phyloP scores from a whole-genome alignment of 1,140 invertebrate species.

The Wasmannia auropunctata region DNA sequence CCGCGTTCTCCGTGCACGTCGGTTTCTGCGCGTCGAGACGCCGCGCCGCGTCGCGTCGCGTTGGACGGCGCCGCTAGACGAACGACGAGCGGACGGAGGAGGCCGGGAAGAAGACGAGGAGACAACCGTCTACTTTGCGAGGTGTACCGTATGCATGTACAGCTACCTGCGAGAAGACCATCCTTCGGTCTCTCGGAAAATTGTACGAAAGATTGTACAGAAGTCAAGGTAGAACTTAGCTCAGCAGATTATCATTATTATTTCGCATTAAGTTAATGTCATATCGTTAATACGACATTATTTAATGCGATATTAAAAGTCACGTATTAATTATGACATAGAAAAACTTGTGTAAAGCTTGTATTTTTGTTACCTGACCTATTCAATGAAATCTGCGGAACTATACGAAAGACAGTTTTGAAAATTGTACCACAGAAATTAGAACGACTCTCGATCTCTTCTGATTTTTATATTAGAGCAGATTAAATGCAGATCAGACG shows the following conservation, averaged over 20 bases:
- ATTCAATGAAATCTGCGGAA: neutral
- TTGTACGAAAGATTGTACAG: neutral
- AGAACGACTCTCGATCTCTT: neutral
- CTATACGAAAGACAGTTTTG: neutral
- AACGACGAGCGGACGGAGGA: too few relatives aligned
- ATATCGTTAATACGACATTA: neutral
- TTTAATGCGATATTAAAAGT: too few relatives aligned
- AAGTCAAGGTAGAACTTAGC: neutral
- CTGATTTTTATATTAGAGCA: neutral
- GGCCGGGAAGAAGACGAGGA: neutral
- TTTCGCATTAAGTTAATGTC: neutral
- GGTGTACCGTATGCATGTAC: constrained; percentile 10
- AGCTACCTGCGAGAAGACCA: neutral
- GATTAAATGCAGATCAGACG: neutral
- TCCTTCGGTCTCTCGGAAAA: neutral
- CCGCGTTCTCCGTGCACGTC: constrained; percentile 33
- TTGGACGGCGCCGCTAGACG: neutral
- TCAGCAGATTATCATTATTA: neutral
- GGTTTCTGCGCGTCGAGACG: constrained; percentile 31
- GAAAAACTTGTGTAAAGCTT: neutral
- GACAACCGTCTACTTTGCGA: constrained; percentile 20
- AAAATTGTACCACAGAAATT: neutral
- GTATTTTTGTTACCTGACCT: neutral
- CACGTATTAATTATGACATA: neutral
- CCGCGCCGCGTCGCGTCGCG: neutral